Conservation (phyloP, 2,797 vertebrate species). For the Apodemus agrarius region DNA sequence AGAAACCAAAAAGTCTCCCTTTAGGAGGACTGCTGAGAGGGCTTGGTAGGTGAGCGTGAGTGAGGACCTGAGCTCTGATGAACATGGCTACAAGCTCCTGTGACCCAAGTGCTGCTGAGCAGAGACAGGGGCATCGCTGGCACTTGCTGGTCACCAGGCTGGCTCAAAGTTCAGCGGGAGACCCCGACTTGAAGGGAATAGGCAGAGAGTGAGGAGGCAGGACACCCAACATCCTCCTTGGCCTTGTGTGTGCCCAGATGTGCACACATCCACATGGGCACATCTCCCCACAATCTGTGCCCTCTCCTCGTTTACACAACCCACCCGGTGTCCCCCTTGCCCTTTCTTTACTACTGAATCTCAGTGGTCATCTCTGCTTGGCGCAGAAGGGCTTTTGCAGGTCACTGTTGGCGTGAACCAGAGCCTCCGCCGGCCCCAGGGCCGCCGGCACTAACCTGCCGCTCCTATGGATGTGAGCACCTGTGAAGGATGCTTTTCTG, state of each 20-base stretch:
- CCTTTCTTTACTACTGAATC: background rate
- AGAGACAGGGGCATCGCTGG: background rate
- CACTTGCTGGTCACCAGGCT: background rate
- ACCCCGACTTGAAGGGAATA: background rate
- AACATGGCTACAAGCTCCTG: background rate
- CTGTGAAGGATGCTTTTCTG: background rate
- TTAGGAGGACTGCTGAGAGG: background rate
- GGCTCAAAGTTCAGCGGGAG: background rate
- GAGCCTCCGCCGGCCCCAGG: background rate
- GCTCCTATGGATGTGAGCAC: background rate
- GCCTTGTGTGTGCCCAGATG: background rate
- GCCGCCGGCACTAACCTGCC: background rate
- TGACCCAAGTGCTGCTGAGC: background rate
- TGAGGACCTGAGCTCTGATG: background rate
- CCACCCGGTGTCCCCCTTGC: background rate
- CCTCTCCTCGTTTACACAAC: background rate
- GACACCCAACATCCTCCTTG: background rate
- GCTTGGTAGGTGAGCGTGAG: background rate
- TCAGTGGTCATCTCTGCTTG: background rate
- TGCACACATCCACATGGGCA: too few relatives aligned
- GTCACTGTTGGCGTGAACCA: background rate
- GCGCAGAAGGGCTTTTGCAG: background rate
- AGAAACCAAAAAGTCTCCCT: background rate
- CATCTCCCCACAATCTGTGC: background rate
- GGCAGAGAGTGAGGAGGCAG: background rate